Percentiles rank a stretch among this genome's conserved stretches.
Conservation (phyloP, 2,888 invertebrate genomes). For the Nymphalis urticae region DNA sequence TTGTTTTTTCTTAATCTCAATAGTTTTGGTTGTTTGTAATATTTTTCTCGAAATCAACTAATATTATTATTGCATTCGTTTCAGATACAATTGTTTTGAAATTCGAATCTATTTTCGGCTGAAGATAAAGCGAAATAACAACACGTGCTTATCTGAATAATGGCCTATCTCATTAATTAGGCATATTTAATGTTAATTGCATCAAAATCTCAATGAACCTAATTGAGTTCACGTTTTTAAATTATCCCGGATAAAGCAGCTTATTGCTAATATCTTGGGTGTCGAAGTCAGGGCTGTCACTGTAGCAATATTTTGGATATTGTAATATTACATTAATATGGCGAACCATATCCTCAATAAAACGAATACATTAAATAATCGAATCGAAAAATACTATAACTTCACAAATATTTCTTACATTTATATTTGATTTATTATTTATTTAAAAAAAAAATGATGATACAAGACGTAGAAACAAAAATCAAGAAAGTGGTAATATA, state of each 20-base stretch:
- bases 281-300: too few species aligned
- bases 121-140: conserved; percentile 2
- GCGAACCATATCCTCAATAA: too few species aligned
- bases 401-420: too few species aligned
- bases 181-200: neutral
- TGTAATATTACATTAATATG: too few species aligned
- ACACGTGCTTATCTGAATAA: conserved; percentile 1
- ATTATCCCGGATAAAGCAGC: neutral
- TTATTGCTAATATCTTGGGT: neutral
- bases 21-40: neutral
- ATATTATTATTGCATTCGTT: neutral
- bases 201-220: conserved; percentile 2
- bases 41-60: neutral
- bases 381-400: too few species aligned
- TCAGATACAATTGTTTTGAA: neutral
- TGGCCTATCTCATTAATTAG: neutral
- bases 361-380: too few species aligned
- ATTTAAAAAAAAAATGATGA: too few species aligned
- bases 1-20: neutral
- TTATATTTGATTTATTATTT: too few species aligned
- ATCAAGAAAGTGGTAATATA: too few species aligned
- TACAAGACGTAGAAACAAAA: too few species aligned
- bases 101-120: conserved; percentile 11
- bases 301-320: too few species aligned
- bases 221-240: neutral